These are phyloP conservation scores for Mythimna pallens DNA, from an alignment of 2,888 invertebrate species.

Conservation along the genomic window DNA sequence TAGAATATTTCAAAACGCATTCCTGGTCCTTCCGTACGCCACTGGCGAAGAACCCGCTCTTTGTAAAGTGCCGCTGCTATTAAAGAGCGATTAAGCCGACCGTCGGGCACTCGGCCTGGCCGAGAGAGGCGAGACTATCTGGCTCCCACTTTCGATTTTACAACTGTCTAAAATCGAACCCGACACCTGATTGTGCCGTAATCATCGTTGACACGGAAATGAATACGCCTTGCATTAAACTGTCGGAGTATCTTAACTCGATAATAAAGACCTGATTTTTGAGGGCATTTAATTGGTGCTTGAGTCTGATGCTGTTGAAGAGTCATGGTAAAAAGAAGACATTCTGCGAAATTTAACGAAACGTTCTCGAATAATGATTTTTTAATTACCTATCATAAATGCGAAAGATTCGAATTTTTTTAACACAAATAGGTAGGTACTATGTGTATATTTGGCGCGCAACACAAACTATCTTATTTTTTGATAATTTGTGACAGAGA, in stretches of 20 bases:
- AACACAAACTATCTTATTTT: no score
- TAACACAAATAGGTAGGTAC: neutral
- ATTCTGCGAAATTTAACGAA: neutral
- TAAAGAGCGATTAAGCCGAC: conserved; percentile 85
- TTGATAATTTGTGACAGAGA: neutral
- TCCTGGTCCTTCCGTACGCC: conserved; percentile 61
- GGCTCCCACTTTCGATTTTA: conserved; percentile 89
- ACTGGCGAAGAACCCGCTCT: conserved; percentile 74
- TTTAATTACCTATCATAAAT: conserved; percentile 12
- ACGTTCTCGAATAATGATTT: neutral
- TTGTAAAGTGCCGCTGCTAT: conserved; percentile 86
- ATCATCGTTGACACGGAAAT: conserved; percentile 66
- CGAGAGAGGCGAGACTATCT: conserved; percentile 80
- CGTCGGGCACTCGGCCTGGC: conserved; percentile 50
- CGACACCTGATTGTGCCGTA: conserved; percentile 64
- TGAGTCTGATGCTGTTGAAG: conserved; percentile 25
- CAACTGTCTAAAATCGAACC: conserved; percentile 79
- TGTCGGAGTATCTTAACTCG: conserved; percentile 53
- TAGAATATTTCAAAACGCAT: conserved; percentile 62
- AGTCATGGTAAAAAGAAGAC: conserved; percentile 17
- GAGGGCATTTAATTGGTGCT: conserved; percentile 22
- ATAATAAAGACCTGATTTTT: conserved; percentile 52
- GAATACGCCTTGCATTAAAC: conserved; percentile 56
- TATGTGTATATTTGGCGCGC: no score
- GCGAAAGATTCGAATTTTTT: neutral